phyloP scores from a whole-genome alignment of 2,888 invertebrate species.

The Spatulosminthurus flaviceps region DNA sequence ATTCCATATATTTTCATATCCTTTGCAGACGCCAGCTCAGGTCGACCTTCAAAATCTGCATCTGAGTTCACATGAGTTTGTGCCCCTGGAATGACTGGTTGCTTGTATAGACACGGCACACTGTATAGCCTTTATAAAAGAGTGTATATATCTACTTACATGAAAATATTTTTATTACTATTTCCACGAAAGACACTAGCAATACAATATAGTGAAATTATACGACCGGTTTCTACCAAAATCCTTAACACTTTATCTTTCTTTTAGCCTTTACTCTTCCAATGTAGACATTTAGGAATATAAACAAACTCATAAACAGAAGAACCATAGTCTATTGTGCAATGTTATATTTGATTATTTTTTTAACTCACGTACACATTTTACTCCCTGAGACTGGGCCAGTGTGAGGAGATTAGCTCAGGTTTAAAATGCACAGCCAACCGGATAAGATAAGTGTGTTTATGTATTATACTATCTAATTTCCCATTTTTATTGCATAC shows the following conservation, averaged over 20 bases:
- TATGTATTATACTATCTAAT: no score
- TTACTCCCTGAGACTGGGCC: no score
- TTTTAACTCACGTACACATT: no score
- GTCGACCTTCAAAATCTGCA: slow-evolving; percentile 30
- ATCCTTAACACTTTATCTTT: no score
- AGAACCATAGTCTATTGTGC: neutral
- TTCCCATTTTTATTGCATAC: no score
- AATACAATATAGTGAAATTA: slow-evolving; percentile 19
- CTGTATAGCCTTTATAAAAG: no score
- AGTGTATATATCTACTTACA: no score
- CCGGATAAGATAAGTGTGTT: no score
- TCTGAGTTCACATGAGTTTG: slow-evolving; percentile 25
- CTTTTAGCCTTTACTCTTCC: no score
- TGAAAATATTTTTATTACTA: slow-evolving; percentile 28
- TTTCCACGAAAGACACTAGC: neutral
- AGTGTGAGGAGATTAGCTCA: no score
- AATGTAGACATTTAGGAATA: no score
- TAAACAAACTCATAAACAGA: neutral
- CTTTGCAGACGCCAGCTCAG: neutral
- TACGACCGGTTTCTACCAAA: slow-evolving; percentile 31
- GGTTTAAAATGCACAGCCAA: no score
- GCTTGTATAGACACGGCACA: neutral
- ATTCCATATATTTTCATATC: neutral
- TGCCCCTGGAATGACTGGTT: slow-evolving; percentile 4
- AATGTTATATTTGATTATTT: neutral